Percentiles rank a stretch among this genome's conserved stretches.
Conservation (phyloP, 1,140 invertebrate species). For the Drosophila tani region DNA sequence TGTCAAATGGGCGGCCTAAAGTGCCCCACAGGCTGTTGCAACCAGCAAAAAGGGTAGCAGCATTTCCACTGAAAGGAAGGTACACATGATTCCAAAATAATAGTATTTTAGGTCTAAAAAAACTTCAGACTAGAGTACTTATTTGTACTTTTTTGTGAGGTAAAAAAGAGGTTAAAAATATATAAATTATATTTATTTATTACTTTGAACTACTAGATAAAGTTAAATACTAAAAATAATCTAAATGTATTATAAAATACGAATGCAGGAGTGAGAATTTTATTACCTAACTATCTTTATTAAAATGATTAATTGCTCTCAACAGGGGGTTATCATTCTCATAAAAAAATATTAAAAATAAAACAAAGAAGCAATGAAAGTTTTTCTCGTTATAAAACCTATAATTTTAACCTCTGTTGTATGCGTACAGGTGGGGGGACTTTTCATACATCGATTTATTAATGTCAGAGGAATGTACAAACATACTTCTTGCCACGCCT, state of each 20-base stretch:
- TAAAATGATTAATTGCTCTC: not conserved
- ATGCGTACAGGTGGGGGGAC: not conserved
- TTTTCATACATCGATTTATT: conserved; percentile 78
- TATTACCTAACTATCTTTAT: no score
- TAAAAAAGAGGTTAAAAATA: not conserved
- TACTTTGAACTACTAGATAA: not conserved
- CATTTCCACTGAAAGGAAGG: not conserved
- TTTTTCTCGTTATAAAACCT: not conserved
- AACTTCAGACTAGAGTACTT: not conserved
- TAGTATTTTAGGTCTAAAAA: not conserved
- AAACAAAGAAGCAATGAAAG: no score
- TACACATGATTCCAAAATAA: conserved; percentile 10
- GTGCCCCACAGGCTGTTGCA: conserved; percentile 73
- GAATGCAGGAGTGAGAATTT: no score
- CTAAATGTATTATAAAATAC: no score
- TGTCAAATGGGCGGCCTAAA: conserved; percentile 78
- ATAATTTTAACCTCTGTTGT: not conserved
- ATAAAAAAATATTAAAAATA: no score
- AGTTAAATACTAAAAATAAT: not conserved
- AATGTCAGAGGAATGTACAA: conserved; percentile 68
- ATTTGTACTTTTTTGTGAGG: not conserved
- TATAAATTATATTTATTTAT: not conserved
- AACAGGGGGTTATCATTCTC: no score
- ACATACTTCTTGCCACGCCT: conserved; percentile 57
- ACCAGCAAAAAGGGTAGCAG: conserved; percentile 24